Conservation (phyloP, 2,113 vertebrate species). For the Gila orcuttii region DNA sequence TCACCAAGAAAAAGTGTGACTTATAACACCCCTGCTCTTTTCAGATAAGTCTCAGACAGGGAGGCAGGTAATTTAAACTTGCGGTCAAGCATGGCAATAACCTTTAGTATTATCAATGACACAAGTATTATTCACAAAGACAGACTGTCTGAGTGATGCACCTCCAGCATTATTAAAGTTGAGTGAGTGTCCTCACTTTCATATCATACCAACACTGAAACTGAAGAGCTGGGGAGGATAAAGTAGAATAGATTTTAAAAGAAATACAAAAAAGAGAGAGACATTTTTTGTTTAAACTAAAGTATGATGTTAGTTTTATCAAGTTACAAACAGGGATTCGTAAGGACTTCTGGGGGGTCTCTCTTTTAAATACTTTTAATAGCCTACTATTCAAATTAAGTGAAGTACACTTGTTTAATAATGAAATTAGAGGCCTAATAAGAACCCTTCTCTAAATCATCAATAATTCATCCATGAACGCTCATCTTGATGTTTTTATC, state of each 20-base stretch:
- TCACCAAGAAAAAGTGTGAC: constrained; percentile 45
- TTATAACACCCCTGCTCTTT: constrained; percentile 26
- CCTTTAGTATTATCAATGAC: constrained; percentile 56
- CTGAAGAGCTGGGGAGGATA: background rate
- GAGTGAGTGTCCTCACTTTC: constrained; percentile 39
- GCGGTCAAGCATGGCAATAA: constrained; percentile 45
- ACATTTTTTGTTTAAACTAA: background rate
- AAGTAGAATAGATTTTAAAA: background rate
- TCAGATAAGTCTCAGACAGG: constrained; percentile 34
- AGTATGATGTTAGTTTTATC: background rate
- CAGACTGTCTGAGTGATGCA: constrained; percentile 43
- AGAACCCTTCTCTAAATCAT: background rate
- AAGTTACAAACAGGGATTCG: background rate
- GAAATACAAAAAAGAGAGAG: background rate
- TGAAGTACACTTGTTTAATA: background rate
- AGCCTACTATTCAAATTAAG: background rate
- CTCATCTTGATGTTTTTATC: background rate
- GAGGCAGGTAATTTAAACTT: constrained; percentile 40
- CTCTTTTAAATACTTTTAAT: background rate
- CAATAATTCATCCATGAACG: background rate
- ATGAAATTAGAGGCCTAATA: background rate
- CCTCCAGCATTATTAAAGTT: constrained; percentile 48
- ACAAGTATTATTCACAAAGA: constrained; percentile 56
- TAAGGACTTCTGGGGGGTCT: background rate
- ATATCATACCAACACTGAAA: constrained; percentile 43